These are phyloP conservation scores for Catocala sponsa DNA, from an alignment of 2,888 invertebrate species.

Conservation along the genomic window DNA sequence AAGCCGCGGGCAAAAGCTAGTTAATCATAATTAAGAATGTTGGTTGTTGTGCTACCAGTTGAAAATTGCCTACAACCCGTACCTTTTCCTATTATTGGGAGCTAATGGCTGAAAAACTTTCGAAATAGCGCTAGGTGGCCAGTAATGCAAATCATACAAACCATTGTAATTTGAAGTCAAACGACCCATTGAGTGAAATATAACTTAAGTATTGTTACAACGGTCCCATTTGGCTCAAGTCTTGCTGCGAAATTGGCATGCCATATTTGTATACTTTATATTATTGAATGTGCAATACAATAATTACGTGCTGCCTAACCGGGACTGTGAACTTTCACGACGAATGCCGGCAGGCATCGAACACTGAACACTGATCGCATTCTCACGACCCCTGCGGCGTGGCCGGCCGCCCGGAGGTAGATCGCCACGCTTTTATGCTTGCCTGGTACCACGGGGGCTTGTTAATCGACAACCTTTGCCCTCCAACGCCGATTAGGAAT, in stretches of 20 bases:
- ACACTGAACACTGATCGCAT: slow-evolving; percentile 42
- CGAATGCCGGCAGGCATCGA: slow-evolving; percentile 30
- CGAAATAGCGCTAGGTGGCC: too few species aligned
- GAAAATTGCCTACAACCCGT: too few species aligned
- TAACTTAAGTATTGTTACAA: neutral
- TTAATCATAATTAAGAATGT: too few species aligned
- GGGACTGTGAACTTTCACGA: slow-evolving; percentile 60
- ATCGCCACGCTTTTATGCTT: slow-evolving; percentile 42
- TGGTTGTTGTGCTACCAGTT: too few species aligned
- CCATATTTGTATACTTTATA: slow-evolving; percentile 30
- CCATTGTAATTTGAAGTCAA: too few species aligned
- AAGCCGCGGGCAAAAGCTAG: too few species aligned
- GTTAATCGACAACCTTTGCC: slow-evolving; percentile 46
- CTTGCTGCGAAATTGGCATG: slow-evolving; percentile 11
- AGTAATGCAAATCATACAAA: too few species aligned
- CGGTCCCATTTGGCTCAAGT: neutral
- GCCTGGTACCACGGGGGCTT: slow-evolving; percentile 45
- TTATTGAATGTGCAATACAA: slow-evolving; percentile 30
- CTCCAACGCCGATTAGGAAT: slow-evolving; percentile 19
- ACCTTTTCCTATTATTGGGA: too few species aligned
- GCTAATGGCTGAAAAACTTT: too few species aligned
- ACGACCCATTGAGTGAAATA: too few species aligned
- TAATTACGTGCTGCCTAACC: slow-evolving; percentile 55
- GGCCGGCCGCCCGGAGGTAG: slow-evolving; percentile 32
- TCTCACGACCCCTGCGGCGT: slow-evolving; percentile 56